A percentile compares a stretch with the other conserved stretches of the same genome.
Conservation (phyloP, 1,140 invertebrate genomes). For the Meloidogyne floridensis region DNA sequence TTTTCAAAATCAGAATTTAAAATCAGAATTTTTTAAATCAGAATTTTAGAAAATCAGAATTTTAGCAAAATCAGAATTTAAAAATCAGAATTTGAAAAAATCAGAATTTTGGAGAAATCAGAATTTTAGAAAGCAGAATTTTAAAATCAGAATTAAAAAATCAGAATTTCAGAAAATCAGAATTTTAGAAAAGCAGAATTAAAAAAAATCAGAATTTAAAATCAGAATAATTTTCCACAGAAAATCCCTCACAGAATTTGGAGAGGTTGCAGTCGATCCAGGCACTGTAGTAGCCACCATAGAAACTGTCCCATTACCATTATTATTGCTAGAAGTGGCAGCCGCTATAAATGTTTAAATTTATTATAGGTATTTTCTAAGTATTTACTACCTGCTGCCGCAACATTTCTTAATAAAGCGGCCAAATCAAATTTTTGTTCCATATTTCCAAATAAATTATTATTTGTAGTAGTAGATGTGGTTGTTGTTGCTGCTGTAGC, state of each 20-base stretch:
- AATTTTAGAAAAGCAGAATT: background rate
- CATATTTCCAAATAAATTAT: conserved; percentile 16
- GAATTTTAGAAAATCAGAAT: background rate
- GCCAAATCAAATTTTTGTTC: conserved; percentile 42
- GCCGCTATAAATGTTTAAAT: background rate
- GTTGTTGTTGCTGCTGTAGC: conserved; percentile 11
- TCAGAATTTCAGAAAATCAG: too few relatives aligned
- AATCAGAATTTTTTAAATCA: background rate
- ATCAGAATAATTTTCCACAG: too few relatives aligned
- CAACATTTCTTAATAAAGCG: conserved; percentile 37
- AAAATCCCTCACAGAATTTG: conserved; percentile 10
- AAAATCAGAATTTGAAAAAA: too few relatives aligned
- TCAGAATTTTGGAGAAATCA: too few relatives aligned
- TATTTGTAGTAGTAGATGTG: conserved; percentile 2
- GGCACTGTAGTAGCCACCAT: conserved; percentile 5
- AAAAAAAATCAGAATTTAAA: background rate
- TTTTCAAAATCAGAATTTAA: background rate
- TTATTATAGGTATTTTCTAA: too few relatives aligned
- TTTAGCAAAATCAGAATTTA: too few relatives aligned
- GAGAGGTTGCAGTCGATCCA: conserved; percentile 22
- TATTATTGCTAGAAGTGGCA: conserved; percentile 15
- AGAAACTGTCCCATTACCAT: background rate
- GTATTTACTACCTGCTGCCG: conserved; percentile 5
- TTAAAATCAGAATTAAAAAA: too few relatives aligned
- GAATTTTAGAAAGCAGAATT: too few relatives aligned